Evolutionary conservation across 2,888 invertebrate genomes (phyloP), one percentile per base, ranked within the genome.

Genomic region (Drosophila borborema): DNA sequence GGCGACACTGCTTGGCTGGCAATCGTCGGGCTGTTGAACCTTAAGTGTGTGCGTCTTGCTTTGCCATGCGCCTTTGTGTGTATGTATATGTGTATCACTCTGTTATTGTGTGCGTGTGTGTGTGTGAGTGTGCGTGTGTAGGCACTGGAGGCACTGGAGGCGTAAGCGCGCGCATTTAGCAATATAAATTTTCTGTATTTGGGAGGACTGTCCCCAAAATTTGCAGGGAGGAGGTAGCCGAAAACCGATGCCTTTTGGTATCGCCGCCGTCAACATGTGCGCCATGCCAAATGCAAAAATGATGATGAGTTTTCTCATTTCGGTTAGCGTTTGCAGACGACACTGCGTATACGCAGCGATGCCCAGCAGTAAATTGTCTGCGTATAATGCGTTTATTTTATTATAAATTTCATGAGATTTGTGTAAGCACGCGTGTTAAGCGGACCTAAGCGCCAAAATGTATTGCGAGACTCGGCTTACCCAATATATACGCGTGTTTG

Each of bases 11-110:
- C 77, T 81, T 82, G 71, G 68, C 72, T 72, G 77, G 79, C 84
- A 81, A 81, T 82, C 80, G 84, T 79, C 82, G 85, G 86, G 86
- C 86, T 86, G 85, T 86, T 86, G 85, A 86, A 86, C 85, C 81
- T 86, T 86, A 80, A 86, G 85, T 85, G 77, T 74, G 62, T 78
- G 53, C 72, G 77, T 82, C 77, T 74, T 74, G 83, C 59, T 74
- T 67, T 69, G 64, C 48, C 70, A 61, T 64, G 67, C 61, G 65
- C 68, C 67, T 74, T 59, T 46, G 41, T 71, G 31, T 73, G 41
- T 68, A 54, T 67, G 31, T 67, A 31, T 56, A 53, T 55, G 53
- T 65, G 46, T 45, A 41, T 55, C 16, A 49, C 12, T 18, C 6
- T 31, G 28, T 28, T 28, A 28, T 28, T 28, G 10, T 45, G 3